Evolutionary conservation across 2,797 vertebrate species (phyloP).

Genomic region (Micrastur ruficollis): DNA sequence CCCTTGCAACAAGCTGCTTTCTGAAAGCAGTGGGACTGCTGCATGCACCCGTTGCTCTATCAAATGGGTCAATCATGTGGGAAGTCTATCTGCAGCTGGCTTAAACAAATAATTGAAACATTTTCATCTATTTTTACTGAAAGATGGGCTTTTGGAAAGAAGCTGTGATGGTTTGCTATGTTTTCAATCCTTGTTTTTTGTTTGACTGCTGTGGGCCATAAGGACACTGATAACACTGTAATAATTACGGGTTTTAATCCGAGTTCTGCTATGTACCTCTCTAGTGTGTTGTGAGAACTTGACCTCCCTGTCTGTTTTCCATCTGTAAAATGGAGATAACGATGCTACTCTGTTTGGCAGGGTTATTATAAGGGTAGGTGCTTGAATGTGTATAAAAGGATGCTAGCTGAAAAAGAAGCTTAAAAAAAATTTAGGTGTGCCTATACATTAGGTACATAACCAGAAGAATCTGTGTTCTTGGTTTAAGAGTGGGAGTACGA

Average conservation of each 20-base stretch:
- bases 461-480: neutral
- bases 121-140: neutral
- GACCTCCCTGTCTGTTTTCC: neutral
- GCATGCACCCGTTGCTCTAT: fast-evolving
- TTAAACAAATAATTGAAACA: neutral
- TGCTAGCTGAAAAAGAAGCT: neutral
- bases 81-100: neutral
- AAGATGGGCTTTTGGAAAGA: neutral
- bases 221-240: neutral
- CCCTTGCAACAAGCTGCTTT: neutral
- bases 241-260: neutral
- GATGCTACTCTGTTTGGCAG: neutral
- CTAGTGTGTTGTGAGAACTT: neutral
- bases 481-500: neutral
- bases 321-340: neutral
- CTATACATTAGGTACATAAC: neutral
- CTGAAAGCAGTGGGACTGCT: neutral
- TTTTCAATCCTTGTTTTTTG: neutral
- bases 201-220: neutral
- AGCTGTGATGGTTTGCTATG: neutral
- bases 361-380: neutral
- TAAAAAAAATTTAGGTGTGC: neutral
- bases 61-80: fast-evolving
- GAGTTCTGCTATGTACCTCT: neutral
- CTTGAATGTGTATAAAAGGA: neutral